Evolutionary conservation across 2,888 invertebrate species (phyloP), one percentile per base, ranked within the genome.

Genomic region (Drosophila dives): DNA sequence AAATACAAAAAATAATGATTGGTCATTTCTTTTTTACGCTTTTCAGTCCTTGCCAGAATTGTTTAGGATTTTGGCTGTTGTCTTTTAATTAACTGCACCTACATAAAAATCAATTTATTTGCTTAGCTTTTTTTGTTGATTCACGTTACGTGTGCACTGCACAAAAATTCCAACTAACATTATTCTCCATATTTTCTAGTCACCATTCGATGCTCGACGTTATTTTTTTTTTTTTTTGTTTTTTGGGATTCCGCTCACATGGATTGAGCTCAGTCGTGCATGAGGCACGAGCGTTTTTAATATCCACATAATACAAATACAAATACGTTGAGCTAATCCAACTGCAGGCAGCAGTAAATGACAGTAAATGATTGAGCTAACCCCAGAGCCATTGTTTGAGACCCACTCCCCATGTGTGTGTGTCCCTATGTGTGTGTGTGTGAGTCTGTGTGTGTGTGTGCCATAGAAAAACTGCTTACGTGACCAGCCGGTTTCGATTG

Each of bases 281-380:
- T 86, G 81, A 81, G 71, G 72, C 62, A 56, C 55, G 26, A 63
- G 75, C 72, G 75, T 67, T 85, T 78, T 66, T 67, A 72, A 76
- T 74, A 71, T 72, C 68, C 42, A 53, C 80, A 72, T 63, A 72
- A 64, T 74, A 75, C 74, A 74, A 77, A 78, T 45, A 77, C 59
- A 71, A 69, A 66, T 45, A 77, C 62, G 73, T 65, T 54, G 10
- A 56, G 64, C 79, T 66, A 67, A 71, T 63, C 53, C 71, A 56
- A 67, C 67, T 72, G 63, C 75, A 80, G 80, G 72, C 79, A 80
- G 80, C 69, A 74, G 77, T 77, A 81, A 81, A 81, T 81, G 81
- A 75, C 86, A 89, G 89, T 91, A 91, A 90, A 90, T 90, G 86
- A 90, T 90, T 84, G 86, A 90, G 83, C 77, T 85, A 71, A 77